These are phyloP conservation scores for Quadriops clusia DNA, from an alignment of 2,888 invertebrate genomes.

Conservation along the genomic window DNA sequence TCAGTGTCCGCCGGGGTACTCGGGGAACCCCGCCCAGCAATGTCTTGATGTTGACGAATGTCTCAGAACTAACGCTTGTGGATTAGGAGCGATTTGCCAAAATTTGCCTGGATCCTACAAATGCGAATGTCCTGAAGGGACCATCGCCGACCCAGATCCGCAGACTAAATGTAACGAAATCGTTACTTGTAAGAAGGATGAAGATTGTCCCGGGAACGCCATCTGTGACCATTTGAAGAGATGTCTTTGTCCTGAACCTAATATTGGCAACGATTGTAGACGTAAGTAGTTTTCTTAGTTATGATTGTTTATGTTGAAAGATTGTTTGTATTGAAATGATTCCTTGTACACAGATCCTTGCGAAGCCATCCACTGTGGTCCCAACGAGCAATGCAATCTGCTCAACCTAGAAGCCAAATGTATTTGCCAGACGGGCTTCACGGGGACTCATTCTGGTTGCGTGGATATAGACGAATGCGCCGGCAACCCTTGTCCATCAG, in stretches of 20 bases:
- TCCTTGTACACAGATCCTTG: constrained; percentile 63
- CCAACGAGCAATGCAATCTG: constrained; percentile 81
- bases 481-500: constrained; percentile 66
- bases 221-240: constrained; percentile 66
- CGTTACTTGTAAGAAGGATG: constrained; percentile 60
- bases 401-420: constrained; percentile 75
- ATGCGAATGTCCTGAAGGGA: constrained; percentile 73
- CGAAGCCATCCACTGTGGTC: constrained; percentile 71
- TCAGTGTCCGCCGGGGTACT: constrained; percentile 71
- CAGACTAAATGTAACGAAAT: constrained; percentile 71
- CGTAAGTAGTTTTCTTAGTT: constrained; percentile 47
- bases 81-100: constrained; percentile 64
- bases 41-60: constrained; percentile 83
- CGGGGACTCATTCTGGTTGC: constrained; percentile 63
- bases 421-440: constrained; percentile 70
- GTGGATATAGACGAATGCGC: constrained; percentile 83
- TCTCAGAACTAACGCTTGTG: constrained; percentile 56
- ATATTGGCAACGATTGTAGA: constrained; percentile 82
- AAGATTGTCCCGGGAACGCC: constrained; percentile 82
- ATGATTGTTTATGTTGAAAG: background rate
- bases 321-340: background rate
- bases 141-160: constrained; percentile 74
- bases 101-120: constrained; percentile 66
- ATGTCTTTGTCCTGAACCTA: constrained; percentile 83
- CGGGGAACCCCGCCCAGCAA: constrained; percentile 71